Conservation (phyloP, 2,113 vertebrate species). For the Isurus oxyrinchus region DNA sequence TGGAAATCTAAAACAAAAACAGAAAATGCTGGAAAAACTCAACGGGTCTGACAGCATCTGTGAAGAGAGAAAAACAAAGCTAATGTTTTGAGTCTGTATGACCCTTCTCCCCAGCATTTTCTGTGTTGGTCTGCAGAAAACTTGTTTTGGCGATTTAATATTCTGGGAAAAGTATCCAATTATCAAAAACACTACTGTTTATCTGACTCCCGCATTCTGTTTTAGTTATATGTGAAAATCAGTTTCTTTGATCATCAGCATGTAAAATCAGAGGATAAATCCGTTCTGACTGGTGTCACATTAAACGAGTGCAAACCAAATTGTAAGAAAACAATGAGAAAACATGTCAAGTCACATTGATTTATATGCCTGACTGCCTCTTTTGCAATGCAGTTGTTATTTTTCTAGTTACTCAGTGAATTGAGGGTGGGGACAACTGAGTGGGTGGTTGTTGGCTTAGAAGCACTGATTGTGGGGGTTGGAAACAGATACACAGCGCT, state of each 20-base stretch:
- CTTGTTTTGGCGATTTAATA: background rate
- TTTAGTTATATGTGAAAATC: background rate
- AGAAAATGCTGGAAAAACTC: too few relatives aligned
- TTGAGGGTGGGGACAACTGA: background rate
- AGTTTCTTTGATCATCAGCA: background rate
- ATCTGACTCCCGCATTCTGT: background rate
- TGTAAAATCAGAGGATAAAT: slow-evolving; percentile 8
- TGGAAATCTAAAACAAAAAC: too few relatives aligned
- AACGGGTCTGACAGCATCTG: too few relatives aligned
- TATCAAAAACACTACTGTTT: background rate
- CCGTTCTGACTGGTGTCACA: background rate
- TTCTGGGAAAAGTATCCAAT: background rate
- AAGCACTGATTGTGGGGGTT: background rate
- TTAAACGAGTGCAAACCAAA: background rate
- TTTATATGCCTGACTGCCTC: background rate
- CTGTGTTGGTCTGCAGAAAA: background rate
- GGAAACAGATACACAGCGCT: background rate
- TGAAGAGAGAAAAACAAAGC: too few relatives aligned
- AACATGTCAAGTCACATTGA: background rate
- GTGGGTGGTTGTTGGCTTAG: background rate
- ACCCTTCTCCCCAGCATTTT: too few relatives aligned
- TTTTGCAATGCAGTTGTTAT: background rate
- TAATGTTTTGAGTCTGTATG: too few relatives aligned
- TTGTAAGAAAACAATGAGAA: background rate
- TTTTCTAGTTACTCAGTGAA: background rate